Base-by-base conservation (phyloP, 2,113 vertebrate genomes). In the Petrocephalus zakoni region DNA sequence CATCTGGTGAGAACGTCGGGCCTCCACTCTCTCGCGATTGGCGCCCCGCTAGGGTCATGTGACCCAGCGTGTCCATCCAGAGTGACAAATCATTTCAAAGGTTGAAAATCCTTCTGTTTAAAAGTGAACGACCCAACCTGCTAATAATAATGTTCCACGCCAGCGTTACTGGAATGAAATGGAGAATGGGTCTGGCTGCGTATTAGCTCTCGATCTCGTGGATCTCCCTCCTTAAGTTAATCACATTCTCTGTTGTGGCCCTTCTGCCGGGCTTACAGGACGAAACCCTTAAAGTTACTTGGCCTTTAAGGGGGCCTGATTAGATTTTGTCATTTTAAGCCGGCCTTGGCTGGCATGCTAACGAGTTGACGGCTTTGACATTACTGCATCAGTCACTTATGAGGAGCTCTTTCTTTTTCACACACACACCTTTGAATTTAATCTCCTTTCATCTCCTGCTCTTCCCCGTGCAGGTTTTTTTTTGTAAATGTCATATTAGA, bases 1-100 rank as follows among this genome's bases (percentile, higher is more conserved):
- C 75, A 98, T 99, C 95, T 98, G 98, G 98, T 99, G 96, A 92
- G 52, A 64, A 83, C 2, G 10, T 0, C 42, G 25, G 46, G 29
- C 13, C 22, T 19, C 10, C 37, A 19, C 29, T 89, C 49, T 10
- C 83, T 15, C 49, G n/a, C 15, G 7, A 25, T 37, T 61, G 11
- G 7, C 0, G 0, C 51, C 49, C 10, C 37, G 22, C 5, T 7
- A 85, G 83, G 34, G 72, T 42, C 72, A 75, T 5, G 10, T 75
- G 72, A 75, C 37, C 6, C 17, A 75, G 10, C 72, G 34, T 75
- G 29, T 13, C 72, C 29, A 75, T 37, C 4, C 29, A 19, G 64
- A 29, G 64, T 13, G 68, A 29, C 17, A 17, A 37, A 72, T 34
- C 25, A 42, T 72, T 34, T 72, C 9, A 47, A 75, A 22, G 7